A percentile compares a stretch with the other conserved stretches of the same genome.
phyloP scores from a whole-genome alignment of 1,140 invertebrate species.

The Amphibalanus amphitrite region DNA sequence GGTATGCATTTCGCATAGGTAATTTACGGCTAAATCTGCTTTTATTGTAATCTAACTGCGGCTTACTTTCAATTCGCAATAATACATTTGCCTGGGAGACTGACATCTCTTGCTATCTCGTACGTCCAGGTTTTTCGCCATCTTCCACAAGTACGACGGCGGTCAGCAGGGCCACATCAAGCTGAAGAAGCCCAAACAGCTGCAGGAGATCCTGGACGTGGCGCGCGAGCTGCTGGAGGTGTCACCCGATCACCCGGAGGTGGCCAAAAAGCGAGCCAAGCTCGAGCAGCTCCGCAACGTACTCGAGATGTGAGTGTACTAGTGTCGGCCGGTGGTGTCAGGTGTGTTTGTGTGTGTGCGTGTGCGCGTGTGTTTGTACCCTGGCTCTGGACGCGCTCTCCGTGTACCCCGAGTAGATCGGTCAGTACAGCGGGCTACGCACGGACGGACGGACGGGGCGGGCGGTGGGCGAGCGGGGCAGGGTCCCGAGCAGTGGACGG shows the following conservation, averaged over 20 bases:
- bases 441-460: too few species aligned
- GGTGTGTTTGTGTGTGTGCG: not conserved
- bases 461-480: too few species aligned
- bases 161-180: constrained; percentile 92
- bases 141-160: constrained; percentile 95
- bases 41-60: too few species aligned
- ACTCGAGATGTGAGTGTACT: constrained; percentile 75
- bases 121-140: constrained; percentile 75
- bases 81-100: too few species aligned
- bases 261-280: constrained; percentile 94
- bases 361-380: not conserved
- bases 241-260: constrained; percentile 50
- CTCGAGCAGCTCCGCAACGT: constrained; percentile 95
- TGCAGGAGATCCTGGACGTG: constrained; percentile 94
- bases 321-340: not conserved
- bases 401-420: too few species aligned
- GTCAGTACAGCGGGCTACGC: too few species aligned
- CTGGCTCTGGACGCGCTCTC: too few species aligned
- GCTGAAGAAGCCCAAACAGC: constrained; percentile 88
- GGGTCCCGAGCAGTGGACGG: too few species aligned
- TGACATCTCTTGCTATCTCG: too few species aligned
- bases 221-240: constrained; percentile 63
- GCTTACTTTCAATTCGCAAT: too few species aligned
- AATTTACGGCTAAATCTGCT: too few species aligned
- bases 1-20: too few species aligned